Percentiles rank a stretch among this genome's conserved stretches.
Evolutionary conservation across 2,888 invertebrate species (phyloP).

Genomic region (Hololepta plana): DNA sequence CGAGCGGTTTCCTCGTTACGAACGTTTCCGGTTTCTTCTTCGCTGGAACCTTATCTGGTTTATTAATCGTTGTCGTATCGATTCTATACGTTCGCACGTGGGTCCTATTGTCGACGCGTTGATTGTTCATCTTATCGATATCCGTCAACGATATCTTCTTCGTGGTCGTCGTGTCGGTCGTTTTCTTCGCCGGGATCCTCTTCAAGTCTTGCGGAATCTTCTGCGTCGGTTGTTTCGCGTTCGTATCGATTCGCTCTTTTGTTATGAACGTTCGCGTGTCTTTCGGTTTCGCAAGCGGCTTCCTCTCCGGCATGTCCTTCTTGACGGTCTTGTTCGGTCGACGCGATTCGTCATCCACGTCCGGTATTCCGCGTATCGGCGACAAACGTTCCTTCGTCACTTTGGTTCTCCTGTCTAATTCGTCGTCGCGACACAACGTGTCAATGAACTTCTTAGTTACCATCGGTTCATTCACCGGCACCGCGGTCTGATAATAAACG

Average conservation of each 20-base stretch:
- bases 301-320: constrained; percentile 14
- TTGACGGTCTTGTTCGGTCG: constrained; percentile 14
- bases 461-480: constrained; percentile 21
- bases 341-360: constrained; percentile 1
- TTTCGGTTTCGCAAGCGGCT: constrained; percentile 6
- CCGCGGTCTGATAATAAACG: constrained; percentile 6
- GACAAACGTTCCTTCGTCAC: constrained; percentile 5
- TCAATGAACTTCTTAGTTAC: constrained; percentile 18
- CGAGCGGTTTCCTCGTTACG: neutral
- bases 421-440: constrained; percentile 18
- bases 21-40: constrained; percentile 17
- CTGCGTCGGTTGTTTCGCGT: constrained; percentile 2
- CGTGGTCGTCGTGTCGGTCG: constrained; percentile 9
- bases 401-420: constrained; percentile 6
- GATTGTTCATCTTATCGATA: constrained; percentile 13
- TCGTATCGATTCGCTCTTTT: constrained; percentile 10
- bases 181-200: constrained; percentile 7
- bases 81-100: constrained; percentile 17
- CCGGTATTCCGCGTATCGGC: constrained; percentile 4
- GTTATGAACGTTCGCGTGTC: constrained; percentile 10
- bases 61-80: constrained; percentile 16
- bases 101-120: constrained; percentile 12
- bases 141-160: constrained; percentile 13
- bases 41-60: constrained; percentile 9
- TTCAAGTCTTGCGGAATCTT: neutral